Percentiles rank a stretch among this genome's conserved stretches.
Conservation (phyloP, 1,140 invertebrate species). For the Thrips palmi region DNA sequence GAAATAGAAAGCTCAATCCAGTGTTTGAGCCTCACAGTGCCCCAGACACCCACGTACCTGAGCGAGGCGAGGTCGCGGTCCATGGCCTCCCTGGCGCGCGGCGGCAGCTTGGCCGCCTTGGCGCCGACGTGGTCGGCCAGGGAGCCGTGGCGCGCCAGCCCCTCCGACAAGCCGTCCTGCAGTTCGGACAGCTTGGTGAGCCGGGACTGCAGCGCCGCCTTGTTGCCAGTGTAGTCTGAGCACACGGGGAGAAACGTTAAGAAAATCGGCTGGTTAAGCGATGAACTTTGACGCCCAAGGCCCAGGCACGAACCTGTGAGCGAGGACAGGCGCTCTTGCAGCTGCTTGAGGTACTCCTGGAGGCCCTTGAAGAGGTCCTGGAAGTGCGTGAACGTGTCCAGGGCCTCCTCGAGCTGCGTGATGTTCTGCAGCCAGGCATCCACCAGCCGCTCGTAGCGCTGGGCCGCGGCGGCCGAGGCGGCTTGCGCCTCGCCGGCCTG, state of each 20-base stretch:
- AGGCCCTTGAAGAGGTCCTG: slow-evolving; percentile 66
- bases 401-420: slow-evolving; percentile 47
- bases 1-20: too few species aligned
- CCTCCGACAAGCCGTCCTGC: slow-evolving; percentile 53
- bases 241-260: slow-evolving; percentile 7
- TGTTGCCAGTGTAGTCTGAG: slow-evolving; percentile 62
- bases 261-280: slow-evolving; percentile 5
- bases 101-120: slow-evolving; percentile 42
- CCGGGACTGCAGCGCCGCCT: slow-evolving; percentile 49
- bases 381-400: slow-evolving; percentile 66
- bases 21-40: too few species aligned
- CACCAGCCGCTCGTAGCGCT: slow-evolving; percentile 52
- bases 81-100: slow-evolving; percentile 60
- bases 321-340: slow-evolving; percentile 61
- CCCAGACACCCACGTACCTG: slow-evolving; percentile 34
- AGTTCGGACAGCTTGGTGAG: slow-evolving; percentile 57
- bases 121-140: slow-evolving; percentile 46
- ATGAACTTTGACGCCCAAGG: neutral
- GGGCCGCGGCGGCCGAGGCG: slow-evolving; percentile 39
- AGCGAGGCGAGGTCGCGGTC: slow-evolving; percentile 56
- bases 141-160: slow-evolving; percentile 46
- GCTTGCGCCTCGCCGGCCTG: slow-evolving; percentile 39
- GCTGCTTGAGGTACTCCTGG: slow-evolving; percentile 71
- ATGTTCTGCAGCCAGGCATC: slow-evolving; percentile 39
- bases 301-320: slow-evolving; percentile 27